phyloP scores from a whole-genome alignment of 2,888 invertebrate species.

The Netelia virgata region DNA sequence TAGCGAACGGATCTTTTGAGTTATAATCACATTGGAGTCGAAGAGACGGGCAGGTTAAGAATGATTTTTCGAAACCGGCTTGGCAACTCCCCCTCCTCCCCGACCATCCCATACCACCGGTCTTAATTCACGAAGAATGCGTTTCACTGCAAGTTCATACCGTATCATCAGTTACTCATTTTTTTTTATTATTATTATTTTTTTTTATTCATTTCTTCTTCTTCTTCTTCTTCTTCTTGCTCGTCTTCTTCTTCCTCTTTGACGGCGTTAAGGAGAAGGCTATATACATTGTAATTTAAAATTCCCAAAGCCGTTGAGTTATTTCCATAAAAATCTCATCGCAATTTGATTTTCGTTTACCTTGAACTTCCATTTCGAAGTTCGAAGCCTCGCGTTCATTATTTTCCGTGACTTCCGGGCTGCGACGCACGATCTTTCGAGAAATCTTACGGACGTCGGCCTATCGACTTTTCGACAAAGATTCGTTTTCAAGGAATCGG shows the following conservation, averaged over 20 bases:
- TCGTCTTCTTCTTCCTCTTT: not conserved
- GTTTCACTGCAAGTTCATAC: conserved; percentile 10
- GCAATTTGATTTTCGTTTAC: too few relatives aligned
- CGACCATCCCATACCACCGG: not conserved
- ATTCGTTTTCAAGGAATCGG: too few relatives aligned
- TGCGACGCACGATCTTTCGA: too few relatives aligned
- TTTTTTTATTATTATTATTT: not conserved
- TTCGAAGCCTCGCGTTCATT: not conserved
- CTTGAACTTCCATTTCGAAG: not conserved
- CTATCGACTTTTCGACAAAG: too few relatives aligned
- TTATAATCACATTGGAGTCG: not conserved
- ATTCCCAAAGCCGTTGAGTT: not conserved
- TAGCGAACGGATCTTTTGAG: too few relatives aligned
- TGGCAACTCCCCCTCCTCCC: not conserved
- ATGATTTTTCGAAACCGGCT: conserved; percentile 46
- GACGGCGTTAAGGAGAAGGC: not conserved
- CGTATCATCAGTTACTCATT: not conserved
- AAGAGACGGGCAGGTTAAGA: not conserved
- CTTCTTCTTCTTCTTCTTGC: too few relatives aligned
- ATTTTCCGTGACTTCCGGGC: not conserved
- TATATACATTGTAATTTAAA: not conserved
- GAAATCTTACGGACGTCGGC: too few relatives aligned
- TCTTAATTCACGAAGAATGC: conserved; percentile 18
- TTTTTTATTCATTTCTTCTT: not conserved
- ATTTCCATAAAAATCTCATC: not conserved